Conservation (phyloP, 2,888 invertebrate genomes). For the Aphidius colemani region DNA sequence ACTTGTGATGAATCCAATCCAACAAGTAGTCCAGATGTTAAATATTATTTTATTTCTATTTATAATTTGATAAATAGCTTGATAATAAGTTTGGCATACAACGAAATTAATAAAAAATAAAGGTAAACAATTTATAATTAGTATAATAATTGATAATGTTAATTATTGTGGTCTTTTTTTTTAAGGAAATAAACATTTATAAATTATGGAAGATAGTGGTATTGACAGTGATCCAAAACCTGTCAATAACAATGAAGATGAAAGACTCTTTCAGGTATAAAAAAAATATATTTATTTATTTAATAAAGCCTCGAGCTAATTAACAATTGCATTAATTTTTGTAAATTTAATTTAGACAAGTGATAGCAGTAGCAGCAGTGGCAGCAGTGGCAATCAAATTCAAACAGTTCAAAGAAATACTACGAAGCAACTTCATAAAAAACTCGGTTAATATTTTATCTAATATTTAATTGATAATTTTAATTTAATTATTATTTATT, state of each 20-base stretch:
- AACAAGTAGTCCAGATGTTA: slow-evolving; percentile 48
- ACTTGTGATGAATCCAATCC: slow-evolving; percentile 44
- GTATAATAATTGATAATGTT: too few species aligned
- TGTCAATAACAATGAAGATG: slow-evolving; percentile 52
- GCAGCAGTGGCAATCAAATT: slow-evolving; percentile 51
- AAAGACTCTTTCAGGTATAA: slow-evolving; percentile 38
- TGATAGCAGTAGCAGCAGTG: slow-evolving; percentile 54
- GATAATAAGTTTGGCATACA: slow-evolving; percentile 24
- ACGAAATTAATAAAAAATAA: slow-evolving; percentile 3
- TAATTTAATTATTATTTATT: slow-evolving; percentile 7
- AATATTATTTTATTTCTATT: slow-evolving; percentile 20
- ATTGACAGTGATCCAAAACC: slow-evolving; percentile 61
- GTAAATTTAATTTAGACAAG: slow-evolving; percentile 37
- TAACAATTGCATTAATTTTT: too few species aligned
- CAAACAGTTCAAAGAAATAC: slow-evolving; percentile 49
- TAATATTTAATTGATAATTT: slow-evolving; percentile 3
- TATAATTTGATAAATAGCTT: slow-evolving; percentile 21
- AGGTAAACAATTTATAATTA: too few species aligned
- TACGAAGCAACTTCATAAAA: slow-evolving; percentile 58
- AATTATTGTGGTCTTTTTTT: too few species aligned
- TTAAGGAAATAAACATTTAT: slow-evolving; percentile 1
- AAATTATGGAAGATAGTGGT: slow-evolving; percentile 60
- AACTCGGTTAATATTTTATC: slow-evolving; percentile 49
- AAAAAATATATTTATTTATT: slow-evolving; percentile 6
- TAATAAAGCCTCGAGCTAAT: neutral